Conservation (phyloP, 1,140 invertebrate genomes). For the Drosophila orena region DNA sequence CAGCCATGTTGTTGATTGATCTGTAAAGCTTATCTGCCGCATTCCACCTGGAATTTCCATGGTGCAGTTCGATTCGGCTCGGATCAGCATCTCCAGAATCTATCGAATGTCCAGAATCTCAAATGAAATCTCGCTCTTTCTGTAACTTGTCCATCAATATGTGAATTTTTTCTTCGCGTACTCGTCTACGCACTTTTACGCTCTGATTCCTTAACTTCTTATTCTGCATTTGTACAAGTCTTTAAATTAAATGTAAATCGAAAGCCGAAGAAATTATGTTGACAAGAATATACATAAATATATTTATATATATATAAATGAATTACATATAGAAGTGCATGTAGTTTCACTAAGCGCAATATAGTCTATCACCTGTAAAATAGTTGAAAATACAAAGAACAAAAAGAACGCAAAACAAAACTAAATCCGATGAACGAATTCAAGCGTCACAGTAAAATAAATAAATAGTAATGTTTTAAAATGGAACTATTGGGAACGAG, state of each 20-base stretch:
- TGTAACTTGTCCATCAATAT: background rate
- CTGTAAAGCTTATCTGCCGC: conserved; percentile 41
- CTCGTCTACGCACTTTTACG: conserved; percentile 25
- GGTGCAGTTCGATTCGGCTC: conserved; percentile 21
- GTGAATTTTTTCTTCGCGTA: conserved; percentile 21
- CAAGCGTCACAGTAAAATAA: conserved; percentile 43
- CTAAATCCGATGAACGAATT: conserved; percentile 27
- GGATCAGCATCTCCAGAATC: conserved; percentile 24
- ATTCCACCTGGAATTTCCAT: conserved; percentile 35
- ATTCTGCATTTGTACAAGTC: conserved; percentile 46
- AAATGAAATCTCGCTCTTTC: conserved; percentile 37
- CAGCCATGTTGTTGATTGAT: conserved; percentile 12
- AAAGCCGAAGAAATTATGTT: conserved; percentile 61
- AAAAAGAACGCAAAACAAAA: conserved; percentile 6
- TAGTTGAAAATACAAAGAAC: conserved; percentile 40
- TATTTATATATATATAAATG: conserved; percentile 30
- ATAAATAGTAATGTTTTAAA: conserved; percentile 74
- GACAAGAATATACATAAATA: conserved; percentile 40
- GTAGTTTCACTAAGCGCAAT: conserved; percentile 73
- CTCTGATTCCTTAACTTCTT: background rate
- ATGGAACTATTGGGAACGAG: background rate
- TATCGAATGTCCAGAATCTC: conserved; percentile 43
- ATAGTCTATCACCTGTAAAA: conserved; percentile 74
- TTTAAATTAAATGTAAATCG: conserved; percentile 46
- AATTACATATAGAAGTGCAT: conserved; percentile 57